Evolutionary conservation across 2,888 invertebrate species (phyloP).

Genomic region (Ophioninae sp.): DNA sequence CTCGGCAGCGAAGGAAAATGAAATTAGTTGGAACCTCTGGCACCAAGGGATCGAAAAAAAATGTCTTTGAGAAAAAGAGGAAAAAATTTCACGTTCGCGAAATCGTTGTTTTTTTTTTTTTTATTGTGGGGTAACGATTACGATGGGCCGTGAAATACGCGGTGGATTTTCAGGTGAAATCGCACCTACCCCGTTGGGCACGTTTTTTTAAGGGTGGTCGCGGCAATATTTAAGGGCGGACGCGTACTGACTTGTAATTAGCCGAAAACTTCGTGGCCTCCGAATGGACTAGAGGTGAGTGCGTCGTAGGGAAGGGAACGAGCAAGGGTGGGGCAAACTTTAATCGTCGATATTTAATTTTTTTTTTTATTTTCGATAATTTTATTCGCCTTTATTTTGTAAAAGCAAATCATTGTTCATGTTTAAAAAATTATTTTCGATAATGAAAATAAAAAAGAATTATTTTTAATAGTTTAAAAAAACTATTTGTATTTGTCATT

Average conservation of each 20-base stretch:
- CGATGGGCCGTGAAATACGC: not conserved
- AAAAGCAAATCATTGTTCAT: too few species aligned
- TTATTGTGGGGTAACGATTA: not conserved
- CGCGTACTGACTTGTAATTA: not conserved
- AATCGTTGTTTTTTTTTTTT: not conserved
- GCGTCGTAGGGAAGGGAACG: not conserved
- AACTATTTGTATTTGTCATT: too few species aligned
- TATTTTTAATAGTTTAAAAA: too few species aligned
- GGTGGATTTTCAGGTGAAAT: not conserved
- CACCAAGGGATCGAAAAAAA: not conserved
- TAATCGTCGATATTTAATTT: too few species aligned
- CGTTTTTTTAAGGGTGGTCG: not conserved
- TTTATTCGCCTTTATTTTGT: too few species aligned
- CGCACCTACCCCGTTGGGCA: not conserved
- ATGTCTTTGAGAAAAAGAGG: constrained; percentile 17
- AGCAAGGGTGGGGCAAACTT: not conserved
- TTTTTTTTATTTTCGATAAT: too few species aligned
- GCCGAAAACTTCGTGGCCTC: not conserved
- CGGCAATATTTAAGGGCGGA: not conserved
- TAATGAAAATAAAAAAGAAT: too few species aligned
- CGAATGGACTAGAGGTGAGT: not conserved
- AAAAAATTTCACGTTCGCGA: constrained; percentile 15
- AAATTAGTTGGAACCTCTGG: constrained; percentile 50
- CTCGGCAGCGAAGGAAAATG: constrained; percentile 49
- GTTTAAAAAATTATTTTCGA: too few species aligned